Evolutionary conservation across 1,140 invertebrate genomes (phyloP), one percentile per base, ranked within the genome.

Genomic region (Spodoptera litura): DNA sequence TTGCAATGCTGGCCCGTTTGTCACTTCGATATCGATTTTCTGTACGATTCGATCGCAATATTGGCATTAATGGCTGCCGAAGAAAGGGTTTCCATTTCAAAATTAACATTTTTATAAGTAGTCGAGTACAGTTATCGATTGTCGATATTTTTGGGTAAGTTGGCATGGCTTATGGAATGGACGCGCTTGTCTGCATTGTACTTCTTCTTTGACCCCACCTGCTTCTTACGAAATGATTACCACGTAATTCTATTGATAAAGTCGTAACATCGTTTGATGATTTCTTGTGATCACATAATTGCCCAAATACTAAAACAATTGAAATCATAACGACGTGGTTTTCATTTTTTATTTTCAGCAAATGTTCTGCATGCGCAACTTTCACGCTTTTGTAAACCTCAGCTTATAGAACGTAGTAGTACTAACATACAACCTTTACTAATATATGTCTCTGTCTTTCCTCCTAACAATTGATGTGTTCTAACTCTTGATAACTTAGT

Each of bases 51-150:
- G 44, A 52, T 78, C 58, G 76, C 59, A 73, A 75, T 83, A 90
- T 93, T 93, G 91, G 91, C 93, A 89, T 93, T 92, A 93, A 91
- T 93, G 93, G 92, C 89, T 90, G 93, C 91, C 90, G 88, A 83
- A 78, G 91, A 93, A 93, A 91, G 91, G 85, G 85, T 90, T 93
- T 89, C 91, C 83, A 78, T 88, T 89, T 92, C 84, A 88, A 92
- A 93, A 93, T 92, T 92, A 72, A 79, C 77, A 85, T 82, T 84
- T 87, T 83, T 78, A 81, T 88, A 80, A 83, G 87, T 91, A 91
- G 89, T 83, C 81, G 89, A 93, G 92, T 94, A 91, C 91, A 93
- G 89, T 91, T 93, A 90, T 91, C 93, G 92, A 94, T 93, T 92
- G 87, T 93, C 89, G 90, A 89, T 93, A 87, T 89, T 93, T 9